These are phyloP conservation scores for Cybosia mesomella DNA, from an alignment of 2,888 invertebrate species.

Conservation along the genomic window DNA sequence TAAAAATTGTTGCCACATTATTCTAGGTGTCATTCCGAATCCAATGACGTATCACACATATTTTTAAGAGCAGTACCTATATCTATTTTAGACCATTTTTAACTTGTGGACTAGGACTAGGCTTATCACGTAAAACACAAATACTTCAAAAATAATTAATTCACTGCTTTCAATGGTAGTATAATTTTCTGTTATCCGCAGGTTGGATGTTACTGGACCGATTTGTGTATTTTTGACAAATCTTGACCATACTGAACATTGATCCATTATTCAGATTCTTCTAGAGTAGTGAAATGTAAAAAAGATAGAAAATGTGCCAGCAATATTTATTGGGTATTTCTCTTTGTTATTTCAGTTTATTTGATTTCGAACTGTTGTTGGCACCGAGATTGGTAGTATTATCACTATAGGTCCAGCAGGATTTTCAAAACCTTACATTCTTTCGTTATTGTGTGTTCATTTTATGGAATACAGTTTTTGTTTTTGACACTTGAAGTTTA, in stretches of 20 bases:
- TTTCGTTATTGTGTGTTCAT: neutral
- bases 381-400: neutral
- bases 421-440: neutral
- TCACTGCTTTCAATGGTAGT: no score
- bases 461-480: no score
- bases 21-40: no score
- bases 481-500: neutral
- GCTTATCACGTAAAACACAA: constrained; percentile 61
- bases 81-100: no score
- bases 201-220: neutral
- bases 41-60: no score
- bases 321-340: neutral
- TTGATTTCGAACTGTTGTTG: neutral
- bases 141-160: neutral
- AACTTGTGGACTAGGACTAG: no score
- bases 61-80: no score
- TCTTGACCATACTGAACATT: neutral
- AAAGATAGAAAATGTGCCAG: neutral
- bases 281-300: neutral
- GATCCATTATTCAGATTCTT: neutral
- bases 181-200: neutral
- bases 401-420: neutral
- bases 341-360: neutral
- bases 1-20: no score
- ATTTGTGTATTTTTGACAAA: neutral